A percentile compares a stretch with the other conserved stretches of the same genome.
phyloP scores from a whole-genome alignment of 2,797 vertebrate species.

The Poecile montanus region DNA sequence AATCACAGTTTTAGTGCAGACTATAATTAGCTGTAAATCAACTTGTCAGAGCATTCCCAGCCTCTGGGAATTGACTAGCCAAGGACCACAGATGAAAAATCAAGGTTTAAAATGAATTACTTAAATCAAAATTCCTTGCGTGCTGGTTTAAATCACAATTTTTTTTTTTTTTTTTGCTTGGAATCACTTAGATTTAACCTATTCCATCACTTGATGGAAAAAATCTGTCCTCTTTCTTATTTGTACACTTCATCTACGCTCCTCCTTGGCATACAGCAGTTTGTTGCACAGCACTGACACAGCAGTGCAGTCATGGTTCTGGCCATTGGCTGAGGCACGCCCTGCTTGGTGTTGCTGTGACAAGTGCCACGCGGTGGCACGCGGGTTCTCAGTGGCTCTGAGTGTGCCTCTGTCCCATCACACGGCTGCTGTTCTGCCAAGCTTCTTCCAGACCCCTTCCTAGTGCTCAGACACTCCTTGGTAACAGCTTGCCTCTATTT shows the following conservation, averaged over 20 bases:
- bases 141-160: neutral
- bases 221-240: neutral
- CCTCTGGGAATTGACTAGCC: constrained; percentile 42
- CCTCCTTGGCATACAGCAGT: neutral
- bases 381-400: neutral
- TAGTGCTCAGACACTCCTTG: neutral
- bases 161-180: neutral
- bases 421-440: neutral
- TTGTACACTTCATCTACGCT: neutral
- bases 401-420: neutral
- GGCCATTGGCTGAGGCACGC: neutral
- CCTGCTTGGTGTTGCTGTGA: neutral
- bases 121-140: constrained; percentile 1
- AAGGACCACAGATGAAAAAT: constrained; percentile 44
- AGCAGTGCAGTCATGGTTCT: neutral
- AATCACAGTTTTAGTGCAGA: constrained; percentile 53
- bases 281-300: neutral
- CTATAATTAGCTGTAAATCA: constrained; percentile 68
- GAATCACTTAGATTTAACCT: neutral
- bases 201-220: neutral
- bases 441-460: neutral
- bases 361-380: neutral
- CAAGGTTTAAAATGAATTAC: constrained; percentile 35
- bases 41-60: constrained; percentile 42
- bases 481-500: neutral